Evolutionary conservation across 2,113 vertebrate species (phyloP).

Genomic region (Kryptolebias marmoratus): DNA sequence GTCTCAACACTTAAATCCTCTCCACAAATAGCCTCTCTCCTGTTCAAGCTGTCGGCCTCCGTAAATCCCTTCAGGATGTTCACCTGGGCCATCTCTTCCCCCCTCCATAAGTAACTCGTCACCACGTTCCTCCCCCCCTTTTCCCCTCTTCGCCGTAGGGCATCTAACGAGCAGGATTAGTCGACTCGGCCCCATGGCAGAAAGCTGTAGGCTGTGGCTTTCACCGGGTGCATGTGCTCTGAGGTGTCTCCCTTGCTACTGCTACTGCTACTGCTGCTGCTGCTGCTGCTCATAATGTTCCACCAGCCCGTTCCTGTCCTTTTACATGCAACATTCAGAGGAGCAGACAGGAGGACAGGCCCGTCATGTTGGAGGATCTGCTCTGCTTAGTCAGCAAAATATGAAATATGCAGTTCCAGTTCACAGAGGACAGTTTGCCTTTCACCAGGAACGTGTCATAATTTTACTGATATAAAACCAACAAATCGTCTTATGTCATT

Average conservation of each 20-base stretch:
- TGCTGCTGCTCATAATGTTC: conserved; percentile 39
- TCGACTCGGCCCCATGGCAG: conserved; percentile 27
- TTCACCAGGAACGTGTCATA: too few species aligned
- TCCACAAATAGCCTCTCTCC: conserved; percentile 77
- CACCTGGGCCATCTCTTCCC: conserved; percentile 56
- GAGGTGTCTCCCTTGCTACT: conserved; percentile 23
- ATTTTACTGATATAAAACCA: not conserved
- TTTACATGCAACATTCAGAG: conserved; percentile 21
- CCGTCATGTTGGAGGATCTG: not conserved
- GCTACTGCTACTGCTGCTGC: conserved; percentile 28
- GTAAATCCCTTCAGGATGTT: conserved; percentile 75
- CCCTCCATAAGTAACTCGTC: conserved; percentile 41
- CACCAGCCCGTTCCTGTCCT: not conserved
- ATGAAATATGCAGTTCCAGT: too few species aligned
- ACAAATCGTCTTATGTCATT: not conserved
- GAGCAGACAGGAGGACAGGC: not conserved
- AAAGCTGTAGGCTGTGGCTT: conserved; percentile 49
- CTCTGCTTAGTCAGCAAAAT: not conserved
- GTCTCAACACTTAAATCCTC: conserved; percentile 81
- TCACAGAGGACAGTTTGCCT: too few species aligned
- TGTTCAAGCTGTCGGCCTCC: conserved; percentile 77
- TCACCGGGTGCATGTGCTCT: conserved; percentile 39
- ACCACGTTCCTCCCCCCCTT: conserved; percentile 3
- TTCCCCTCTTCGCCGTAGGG: not conserved
- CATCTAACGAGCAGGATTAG: conserved; percentile 61